These are phyloP conservation scores for Macropodus opercularis DNA, from an alignment of 2,797 vertebrate genomes.

Conservation along the genomic window DNA sequence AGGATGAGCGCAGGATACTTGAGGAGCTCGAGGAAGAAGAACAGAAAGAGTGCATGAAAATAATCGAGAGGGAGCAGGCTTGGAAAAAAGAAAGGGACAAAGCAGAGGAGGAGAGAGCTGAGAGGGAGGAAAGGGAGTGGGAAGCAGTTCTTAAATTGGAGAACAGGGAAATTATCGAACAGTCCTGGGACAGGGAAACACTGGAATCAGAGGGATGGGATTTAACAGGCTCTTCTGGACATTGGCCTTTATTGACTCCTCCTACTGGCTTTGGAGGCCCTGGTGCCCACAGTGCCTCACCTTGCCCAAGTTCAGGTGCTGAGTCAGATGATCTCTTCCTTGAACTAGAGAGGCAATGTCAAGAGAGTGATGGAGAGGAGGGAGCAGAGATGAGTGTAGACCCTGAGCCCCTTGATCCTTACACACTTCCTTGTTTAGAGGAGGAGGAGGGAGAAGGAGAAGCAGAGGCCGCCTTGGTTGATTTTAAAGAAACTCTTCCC, in stretches of 20 bases:
- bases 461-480: constrained; percentile 19
- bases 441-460: constrained; percentile 57
- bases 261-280: constrained; percentile 81
- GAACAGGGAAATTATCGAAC: constrained; percentile 77
- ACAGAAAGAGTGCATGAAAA: constrained; percentile 50
- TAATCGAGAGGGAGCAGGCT: constrained; percentile 69
- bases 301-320: constrained; percentile 80
- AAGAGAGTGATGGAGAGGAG: constrained; percentile 78
- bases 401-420: constrained; percentile 71
- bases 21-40: constrained; percentile 66
- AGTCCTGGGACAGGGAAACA: constrained; percentile 70
- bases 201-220: constrained; percentile 79
- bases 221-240: constrained; percentile 71
- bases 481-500: constrained; percentile 62
- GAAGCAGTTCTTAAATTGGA: constrained; percentile 86
- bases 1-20: constrained; percentile 80
- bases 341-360: constrained; percentile 83
- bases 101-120: constrained; percentile 72
- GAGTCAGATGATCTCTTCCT: constrained; percentile 85
- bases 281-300: constrained; percentile 71
- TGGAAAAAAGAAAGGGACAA: constrained; percentile 74
- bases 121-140: constrained; percentile 82
- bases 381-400: constrained; percentile 73
- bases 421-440: constrained; percentile 63
- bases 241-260: constrained; percentile 81